Base-by-base conservation (phyloP, 1,140 invertebrate species). In the Eueides isabella region DNA sequence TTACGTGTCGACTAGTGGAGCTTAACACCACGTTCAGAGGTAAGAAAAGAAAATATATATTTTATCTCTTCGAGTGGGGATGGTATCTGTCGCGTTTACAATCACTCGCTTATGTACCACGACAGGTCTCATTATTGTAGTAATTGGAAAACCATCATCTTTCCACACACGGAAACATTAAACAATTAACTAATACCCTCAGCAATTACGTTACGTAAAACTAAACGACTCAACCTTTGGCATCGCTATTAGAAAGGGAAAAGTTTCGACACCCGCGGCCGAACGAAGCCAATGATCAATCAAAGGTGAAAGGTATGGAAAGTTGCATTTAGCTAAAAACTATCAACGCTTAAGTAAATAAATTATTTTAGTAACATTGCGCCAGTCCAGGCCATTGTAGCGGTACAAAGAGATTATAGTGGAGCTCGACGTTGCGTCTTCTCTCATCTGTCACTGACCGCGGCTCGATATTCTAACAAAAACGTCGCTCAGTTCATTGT, bases 281-380 rank as follows among this genome's bases (percentile, higher is more conserved):
- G 48, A 55, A 26, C 19, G 48, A 23, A 55, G 48, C 9, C 41
- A 9, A 44, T 6, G 61, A 14, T 61, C 66, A 48, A 72, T 55
- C 66, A 55, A 28, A 41, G 29, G 61, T 29, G 63, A 69, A 74
- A 67, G 66, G 41, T 55, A 29, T 55, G 44, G 44, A 69, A 61
- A 69, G 67, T 69, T n/a, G n/a, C n/a, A n/a, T n/a, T n/a, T 26
- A 5, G 61, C 61, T 63, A 31, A 63, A 62, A 63, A 30, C 48
- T 55, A 26, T 55, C 19, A 55, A 55, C 48, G 26, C 29, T 63
- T 63, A 19, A 31, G 26, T 63, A 63, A 63, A 63, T 63, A 63
- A 63, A 30, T 63, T 12, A 63, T 63, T 63, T 30, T 30, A 28
- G 14, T 12, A n/a, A 30, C 19, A 23, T 12, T 26, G 19, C 11